These are phyloP conservation scores for Drosophila neocordata DNA, from an alignment of 1,140 invertebrate species.

Conservation along the genomic window DNA sequence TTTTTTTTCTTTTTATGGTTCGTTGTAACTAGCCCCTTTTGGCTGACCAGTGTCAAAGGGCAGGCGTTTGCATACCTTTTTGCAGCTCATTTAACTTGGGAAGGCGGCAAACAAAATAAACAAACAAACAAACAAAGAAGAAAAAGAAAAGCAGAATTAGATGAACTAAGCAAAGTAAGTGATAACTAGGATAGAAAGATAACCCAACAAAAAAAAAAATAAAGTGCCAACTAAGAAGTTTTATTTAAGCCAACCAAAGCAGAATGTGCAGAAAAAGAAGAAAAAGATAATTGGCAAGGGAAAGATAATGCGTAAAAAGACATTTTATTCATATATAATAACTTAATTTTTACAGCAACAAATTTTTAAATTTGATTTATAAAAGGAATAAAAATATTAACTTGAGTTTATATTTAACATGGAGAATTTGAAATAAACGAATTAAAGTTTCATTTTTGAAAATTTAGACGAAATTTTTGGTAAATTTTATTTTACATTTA, in stretches of 20 bases:
- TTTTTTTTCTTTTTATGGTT: not conserved
- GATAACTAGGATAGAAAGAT: conserved; percentile 10
- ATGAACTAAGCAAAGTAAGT: conserved; percentile 21
- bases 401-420: not conserved
- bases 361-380: too few species aligned
- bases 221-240: conserved; percentile 1
- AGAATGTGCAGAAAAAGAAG: not conserved
- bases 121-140: not conserved
- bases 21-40: conserved; percentile 7
- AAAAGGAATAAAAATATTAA: too few species aligned
- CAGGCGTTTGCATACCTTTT: conserved; percentile 20
- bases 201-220: not conserved
- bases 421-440: not conserved
- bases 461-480: too few species aligned
- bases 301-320: not conserved
- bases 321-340: not conserved
- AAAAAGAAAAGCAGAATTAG: conserved; percentile 6
- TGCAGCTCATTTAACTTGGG: conserved; percentile 18
- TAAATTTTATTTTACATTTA: too few species aligned
- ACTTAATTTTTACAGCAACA: not conserved
- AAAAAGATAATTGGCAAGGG: not conserved
- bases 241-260: conserved; percentile 1
- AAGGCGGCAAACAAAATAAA: not conserved
- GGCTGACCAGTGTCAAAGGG: conserved; percentile 9
- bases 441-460: too few species aligned